These are phyloP conservation scores for Cercopithecus mona DNA, from an alignment of 2,113 vertebrate genomes.

Conservation along the genomic window DNA sequence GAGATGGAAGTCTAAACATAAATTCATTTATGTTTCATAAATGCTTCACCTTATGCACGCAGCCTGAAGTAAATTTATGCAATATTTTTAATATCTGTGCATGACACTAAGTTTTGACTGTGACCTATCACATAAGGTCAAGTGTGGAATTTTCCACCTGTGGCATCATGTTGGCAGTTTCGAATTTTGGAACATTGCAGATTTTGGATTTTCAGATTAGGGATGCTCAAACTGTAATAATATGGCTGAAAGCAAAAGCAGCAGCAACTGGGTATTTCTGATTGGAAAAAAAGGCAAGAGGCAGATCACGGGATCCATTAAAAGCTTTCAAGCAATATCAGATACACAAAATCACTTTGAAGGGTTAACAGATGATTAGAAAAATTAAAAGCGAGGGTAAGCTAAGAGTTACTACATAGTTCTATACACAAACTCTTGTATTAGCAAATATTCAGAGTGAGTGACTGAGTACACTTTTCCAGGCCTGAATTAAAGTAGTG, in stretches of 20 bases:
- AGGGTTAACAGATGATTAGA: not conserved
- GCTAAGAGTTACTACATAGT: not conserved
- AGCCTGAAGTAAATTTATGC: not conserved
- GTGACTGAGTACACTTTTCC: not conserved
- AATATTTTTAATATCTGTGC: not conserved
- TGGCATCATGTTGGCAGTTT: not conserved
- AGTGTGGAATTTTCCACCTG: not conserved
- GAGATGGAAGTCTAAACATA: not conserved
- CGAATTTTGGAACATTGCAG: not conserved
- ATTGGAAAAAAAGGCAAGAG: not conserved
- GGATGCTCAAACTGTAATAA: not conserved
- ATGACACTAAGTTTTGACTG: not conserved
- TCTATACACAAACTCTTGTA: not conserved
- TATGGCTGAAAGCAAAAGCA: not conserved
- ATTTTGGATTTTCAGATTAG: not conserved
- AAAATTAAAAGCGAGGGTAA: not conserved
- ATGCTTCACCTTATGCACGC: not conserved
- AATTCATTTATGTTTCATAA: not conserved
- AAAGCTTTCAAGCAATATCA: not conserved
- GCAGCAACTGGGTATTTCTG: not conserved
- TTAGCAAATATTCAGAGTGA: not conserved
- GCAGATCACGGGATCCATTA: not conserved
- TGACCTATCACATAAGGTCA: not conserved
- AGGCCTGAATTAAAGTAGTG: not conserved
- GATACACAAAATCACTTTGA: not conserved